Conservation (phyloP, 1,140 invertebrate species). For the Archegozetes longisetosus region DNA sequence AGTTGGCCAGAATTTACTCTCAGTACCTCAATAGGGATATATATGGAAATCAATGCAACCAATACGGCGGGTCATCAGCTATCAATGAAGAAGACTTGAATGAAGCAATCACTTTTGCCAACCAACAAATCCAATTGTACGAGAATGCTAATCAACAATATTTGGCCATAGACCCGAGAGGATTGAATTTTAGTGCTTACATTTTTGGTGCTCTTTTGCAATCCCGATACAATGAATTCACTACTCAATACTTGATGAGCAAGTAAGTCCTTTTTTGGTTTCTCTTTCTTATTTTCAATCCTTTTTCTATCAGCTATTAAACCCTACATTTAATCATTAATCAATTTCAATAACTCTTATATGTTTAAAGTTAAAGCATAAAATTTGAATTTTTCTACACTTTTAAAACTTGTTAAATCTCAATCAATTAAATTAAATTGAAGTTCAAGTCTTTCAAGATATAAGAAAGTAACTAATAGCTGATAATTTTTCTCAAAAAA, state of each 20-base stretch:
- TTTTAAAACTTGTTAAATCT: no score
- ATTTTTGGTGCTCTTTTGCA: slow-evolving; percentile 15
- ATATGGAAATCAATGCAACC: slow-evolving; percentile 1
- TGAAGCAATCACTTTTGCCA: slow-evolving; percentile 9
- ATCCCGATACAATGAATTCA: slow-evolving; percentile 16
- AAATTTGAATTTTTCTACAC: no score
- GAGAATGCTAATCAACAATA: slow-evolving; percentile 17
- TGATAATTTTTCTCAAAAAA: no score
- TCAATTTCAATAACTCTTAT: no score
- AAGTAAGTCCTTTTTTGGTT: slow-evolving; percentile 9
- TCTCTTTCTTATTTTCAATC: background rate
- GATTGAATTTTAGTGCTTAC: slow-evolving; percentile 13
- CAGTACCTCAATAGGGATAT: slow-evolving; percentile 8
- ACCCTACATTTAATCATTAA: no score
- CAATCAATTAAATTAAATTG: no score
- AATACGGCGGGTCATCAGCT: background rate
- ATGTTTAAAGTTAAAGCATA: no score
- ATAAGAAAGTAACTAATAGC: no score
- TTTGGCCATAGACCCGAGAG: slow-evolving; percentile 15
- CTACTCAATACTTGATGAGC: slow-evolving; percentile 14
- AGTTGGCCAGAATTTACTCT: slow-evolving; percentile 13
- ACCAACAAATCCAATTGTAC: slow-evolving; percentile 11
- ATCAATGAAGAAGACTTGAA: slow-evolving; percentile 9
- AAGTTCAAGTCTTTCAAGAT: no score
- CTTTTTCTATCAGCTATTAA: no score